A percentile compares a stretch with the other conserved stretches of the same genome.
These are phyloP conservation scores for Phyllotreta cruciferae DNA, from an alignment of 2,888 invertebrate genomes.

Conservation along the genomic window DNA sequence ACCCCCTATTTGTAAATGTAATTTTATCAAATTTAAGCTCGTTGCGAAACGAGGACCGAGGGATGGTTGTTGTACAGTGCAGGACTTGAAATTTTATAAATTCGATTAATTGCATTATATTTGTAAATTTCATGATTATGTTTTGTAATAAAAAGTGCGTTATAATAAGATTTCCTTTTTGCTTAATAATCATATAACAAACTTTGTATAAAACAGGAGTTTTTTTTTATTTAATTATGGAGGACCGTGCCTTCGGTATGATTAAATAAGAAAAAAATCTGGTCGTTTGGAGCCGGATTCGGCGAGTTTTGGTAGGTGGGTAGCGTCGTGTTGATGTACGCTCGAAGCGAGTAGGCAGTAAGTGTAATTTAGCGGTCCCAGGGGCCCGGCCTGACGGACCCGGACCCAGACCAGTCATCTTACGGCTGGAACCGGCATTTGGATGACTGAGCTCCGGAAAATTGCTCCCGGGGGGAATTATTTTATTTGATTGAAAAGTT, in stretches of 20 bases:
- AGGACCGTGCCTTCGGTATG: background rate
- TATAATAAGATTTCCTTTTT: no score
- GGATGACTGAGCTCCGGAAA: conserved; percentile 68
- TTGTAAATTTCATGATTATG: no score
- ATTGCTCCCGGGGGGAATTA: conserved; percentile 77
- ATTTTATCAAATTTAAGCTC: conserved; percentile 56
- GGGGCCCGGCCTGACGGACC: conserved; percentile 51
- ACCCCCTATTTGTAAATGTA: conserved; percentile 59
- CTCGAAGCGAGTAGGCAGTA: conserved; percentile 59
- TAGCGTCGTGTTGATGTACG: conserved; percentile 59
- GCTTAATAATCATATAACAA: no score
- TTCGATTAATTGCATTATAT: no score
- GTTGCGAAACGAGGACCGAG: conserved; percentile 32
- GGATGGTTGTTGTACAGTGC: conserved; percentile 3
- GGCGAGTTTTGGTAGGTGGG: background rate
- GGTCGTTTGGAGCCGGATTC: background rate
- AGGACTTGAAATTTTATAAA: background rate
- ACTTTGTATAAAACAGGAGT: background rate
- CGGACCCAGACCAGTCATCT: conserved; percentile 53
- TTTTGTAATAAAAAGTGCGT: background rate
- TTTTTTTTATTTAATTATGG: background rate
- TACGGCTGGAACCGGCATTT: conserved; percentile 52
- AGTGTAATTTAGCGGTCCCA: conserved; percentile 62
- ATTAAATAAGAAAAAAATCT: conserved; percentile 1
- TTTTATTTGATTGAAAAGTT: conserved; percentile 74